Evolutionary conservation across 53 echinoderm and acorn worm genomes (phyloP).

Genomic region (Antedon mediterranea): DNA sequence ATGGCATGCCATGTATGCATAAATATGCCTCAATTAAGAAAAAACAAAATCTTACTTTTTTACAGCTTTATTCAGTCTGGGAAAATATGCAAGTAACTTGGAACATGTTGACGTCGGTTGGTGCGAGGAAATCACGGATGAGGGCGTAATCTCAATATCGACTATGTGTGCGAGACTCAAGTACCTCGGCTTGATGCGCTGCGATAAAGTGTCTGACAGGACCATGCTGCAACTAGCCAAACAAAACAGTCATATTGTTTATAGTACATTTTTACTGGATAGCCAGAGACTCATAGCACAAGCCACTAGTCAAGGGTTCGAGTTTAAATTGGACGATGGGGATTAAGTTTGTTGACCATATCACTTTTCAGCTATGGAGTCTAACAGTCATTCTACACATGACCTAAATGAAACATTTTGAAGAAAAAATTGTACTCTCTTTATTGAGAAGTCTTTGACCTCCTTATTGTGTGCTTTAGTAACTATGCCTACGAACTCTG

Average conservation of each 20-base stretch:
- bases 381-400: too few species aligned
- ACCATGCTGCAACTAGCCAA: conserved; percentile 17
- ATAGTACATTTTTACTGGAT: conserved; percentile 49
- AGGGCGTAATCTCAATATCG: conserved; percentile 24
- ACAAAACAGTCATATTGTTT: conserved; percentile 25
- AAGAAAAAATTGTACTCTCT: too few species aligned
- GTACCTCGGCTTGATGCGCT: conserved; percentile 41
- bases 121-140: conserved; percentile 24
- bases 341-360: too few species aligned
- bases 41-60: too few species aligned
- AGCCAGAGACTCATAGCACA: conserved; percentile 38
- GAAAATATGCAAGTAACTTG: conserved; percentile 13
- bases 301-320: conserved; percentile 22
- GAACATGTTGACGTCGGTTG: conserved; percentile 43
- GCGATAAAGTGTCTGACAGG: conserved; percentile 25
- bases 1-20: too few species aligned
- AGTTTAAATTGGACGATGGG: neutral
- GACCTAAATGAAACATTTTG: too few species aligned
- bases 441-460: too few species aligned
- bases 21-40: too few species aligned
- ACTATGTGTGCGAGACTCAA: conserved; percentile 26
- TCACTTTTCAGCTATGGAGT: too few species aligned
- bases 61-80: conserved; percentile 36
- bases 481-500: too few species aligned
- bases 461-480: too few species aligned